Evolutionary conservation across 1,140 invertebrate species (phyloP), one percentile per base, ranked within the genome.

Genomic region (Camponotus pennsylvanicus): DNA sequence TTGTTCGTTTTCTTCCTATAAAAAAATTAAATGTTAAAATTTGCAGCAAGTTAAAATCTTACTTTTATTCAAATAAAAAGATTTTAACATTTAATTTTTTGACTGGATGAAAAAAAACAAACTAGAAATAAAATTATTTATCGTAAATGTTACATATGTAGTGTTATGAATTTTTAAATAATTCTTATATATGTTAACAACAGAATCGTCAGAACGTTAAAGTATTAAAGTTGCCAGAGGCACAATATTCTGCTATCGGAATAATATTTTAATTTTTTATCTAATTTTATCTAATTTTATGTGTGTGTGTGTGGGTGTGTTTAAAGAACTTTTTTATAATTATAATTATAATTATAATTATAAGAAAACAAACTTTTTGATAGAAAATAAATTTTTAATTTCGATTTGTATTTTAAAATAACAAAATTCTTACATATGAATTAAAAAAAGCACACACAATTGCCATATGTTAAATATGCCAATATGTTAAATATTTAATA

Each of bases 101-200:
- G 1, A 34, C 73, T 45, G 27, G 11, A 15, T 27, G 45, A 71
- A 82, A 73, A 71, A 18, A 18, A 82, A 73, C 61, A 61, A 34
- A 73, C 49, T 18, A 27, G 9, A n/a, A 21, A 40, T 18, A 18
- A 63, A 63, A 63, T 42, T 27, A 18, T 27, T 27, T 27, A 27
- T 27, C 1, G 27, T 27, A 27, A 27, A 27, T 27, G 27, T 27
- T 27, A 27, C 27, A 27, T 27, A 27, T 27, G 27, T 27, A 27
- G 1, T 27, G 27, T 27, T 27, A 27, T 27, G 27, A 27, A 27
- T 27, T 27, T 73, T 82, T 42, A 37, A 45, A 71, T 71, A n/a
- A 45, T 45, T 70, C 37, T 27, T 82, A 61, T 32, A n/a, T 45
- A 73, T 82, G 27, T 61, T 34, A 73, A 61, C 66, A 71, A 82